Evolutionary conservation across 64 coral and sea anemone genomes (phyloP), one percentile per base, ranked within the genome.

Genomic region (Hydrozoanthus tunicans): DNA sequence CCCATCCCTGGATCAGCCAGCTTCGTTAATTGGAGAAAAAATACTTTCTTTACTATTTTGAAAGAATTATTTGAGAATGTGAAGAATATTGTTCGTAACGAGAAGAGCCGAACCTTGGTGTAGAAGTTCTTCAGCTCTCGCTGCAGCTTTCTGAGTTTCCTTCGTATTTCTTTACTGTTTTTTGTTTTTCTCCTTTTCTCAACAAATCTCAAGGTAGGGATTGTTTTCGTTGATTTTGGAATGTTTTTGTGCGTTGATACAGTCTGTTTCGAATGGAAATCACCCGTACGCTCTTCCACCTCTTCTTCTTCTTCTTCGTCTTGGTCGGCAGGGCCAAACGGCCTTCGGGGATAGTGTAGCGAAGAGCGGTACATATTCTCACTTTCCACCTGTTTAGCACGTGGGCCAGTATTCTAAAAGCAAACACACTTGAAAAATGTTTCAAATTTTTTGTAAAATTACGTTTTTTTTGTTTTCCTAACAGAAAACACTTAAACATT

Each of bases 161-260:
- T 79, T 79, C 77, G 53, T 79, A 79, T 79, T 79, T 79, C 54
- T 24, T 79, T 79, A 17, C 53, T 58, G 17, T 58, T 79, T 14
- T 58, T 14, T 2, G 7, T 58, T 79, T 17, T 55, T 8, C 20
- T 79, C 77, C 53, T 79, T 79, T 58, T 79, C 54, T 79, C 6
- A 79, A 79, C 15, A 52, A 79, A 24, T 79, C n/a, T 79, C 14
- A 14, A 17, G 4, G 77, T 23, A 52, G 55, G 14, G 53, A 7
- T 58, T 4, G 4, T n/a, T 57, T 53, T 25, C 8, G 53, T 25
- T 15, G 77, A n/a, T 54, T 17, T 56, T 58, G 77, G 9, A 23
- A 54, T 79, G 53, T 56, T n/a, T 79, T 58, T 12, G 7, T 58
- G 53, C 15, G 17, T 53, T 55, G 7, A 9, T 23, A 23, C 15